Evolutionary conservation across 2,797 vertebrate genomes (phyloP), one percentile per base, ranked within the genome.

Genomic region (Masticophis lateralis): DNA sequence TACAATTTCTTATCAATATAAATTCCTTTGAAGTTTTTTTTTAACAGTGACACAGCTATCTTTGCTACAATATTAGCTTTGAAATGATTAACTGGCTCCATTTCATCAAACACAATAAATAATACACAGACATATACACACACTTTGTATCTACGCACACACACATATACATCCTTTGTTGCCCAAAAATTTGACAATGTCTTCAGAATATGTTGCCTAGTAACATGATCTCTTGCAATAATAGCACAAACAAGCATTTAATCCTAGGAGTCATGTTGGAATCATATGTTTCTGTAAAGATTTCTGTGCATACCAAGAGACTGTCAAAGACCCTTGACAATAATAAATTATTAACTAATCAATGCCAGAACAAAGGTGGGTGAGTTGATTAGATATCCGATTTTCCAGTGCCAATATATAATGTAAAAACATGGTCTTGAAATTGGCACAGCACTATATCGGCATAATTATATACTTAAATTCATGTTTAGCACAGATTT

Each of bases 171-270:
- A 95, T 25, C 63, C 22, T 93, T 94, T 25, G 56, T 93, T 87
- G 88, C 57, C 90, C 93, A 60, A 94, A 93, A 94, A 14, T 57
- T 90, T 91, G 86, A 91, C 93, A 0, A 0, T 92, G 92, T 96
- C 94, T 47, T 66, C 87, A 91, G 57, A 0, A 0, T 69, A 93
- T 91, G 95, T 95, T 96, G 95, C 95, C 79, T 88, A 94, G 95
- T 95, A 97, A 95, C 95, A 87, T 59, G 14, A 91, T 87, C 88
- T 86, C 74, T 90, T 93, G 69, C 92, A 95, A 89, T 61, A 90
- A 93, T 90, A 95, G 89, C 89, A 96, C 66, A 91, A 43, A 95
- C 27, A 56, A 20, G 83, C 87, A 86, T 94, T 96, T 94, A 88
- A 94, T 94, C 51, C 89, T 93, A 88, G 91, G 93, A 92, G 32